Base-by-base conservation (phyloP, 2,113 vertebrate genomes). In the Fulmarus glacialis region DNA sequence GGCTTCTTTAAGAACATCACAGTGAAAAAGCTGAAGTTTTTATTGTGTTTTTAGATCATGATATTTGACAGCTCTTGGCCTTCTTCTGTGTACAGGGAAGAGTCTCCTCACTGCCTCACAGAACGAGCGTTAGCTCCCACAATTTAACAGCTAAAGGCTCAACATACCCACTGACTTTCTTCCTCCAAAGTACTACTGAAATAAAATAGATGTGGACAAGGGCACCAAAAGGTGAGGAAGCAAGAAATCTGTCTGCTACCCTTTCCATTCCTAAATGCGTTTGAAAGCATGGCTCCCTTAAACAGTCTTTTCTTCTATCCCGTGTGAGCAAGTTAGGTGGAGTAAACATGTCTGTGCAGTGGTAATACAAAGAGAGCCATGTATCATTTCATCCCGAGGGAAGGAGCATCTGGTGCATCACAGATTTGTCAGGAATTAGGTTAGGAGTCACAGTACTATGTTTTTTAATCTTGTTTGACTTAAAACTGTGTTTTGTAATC, bases 401-500 rank as follows among this genome's bases (percentile, higher is more conserved):
- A 96, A 95, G 42, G 58, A 95, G 88, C 89, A 94, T 93, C 94
- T 97, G 95, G 91, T 96, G 92, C 86, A 95, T 70, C 95, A 92
- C 73, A 96, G 91, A 89, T 94, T 96, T 96, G 87, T 93, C 81
- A 94, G 84, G 93, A 97, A 96, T 91, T 96, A 97, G 36, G 62
- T 11, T 95, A 89, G 77, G 81, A 97, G 84, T 82, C 91, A 95
- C 36, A 75, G 48, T 23, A 77, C 68, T 87, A 67, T 22, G 34
- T 56, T 91, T 93, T 95, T 96, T 85, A 92, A 94, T 94, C 87
- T 85, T 87, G 68, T 96, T 96, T 96, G 89, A 96, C 70, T 96
- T 91, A 96, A 92, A 96, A 94, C 72, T 89, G 21, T 92, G 66
- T 96, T 96, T 97, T 94, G 85, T 86, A 97, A 97, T 93, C 87